Evolutionary conservation across 2,888 invertebrate genomes (phyloP), one percentile per base, ranked within the genome.

Genomic region (Leptinotarsa juncta): DNA sequence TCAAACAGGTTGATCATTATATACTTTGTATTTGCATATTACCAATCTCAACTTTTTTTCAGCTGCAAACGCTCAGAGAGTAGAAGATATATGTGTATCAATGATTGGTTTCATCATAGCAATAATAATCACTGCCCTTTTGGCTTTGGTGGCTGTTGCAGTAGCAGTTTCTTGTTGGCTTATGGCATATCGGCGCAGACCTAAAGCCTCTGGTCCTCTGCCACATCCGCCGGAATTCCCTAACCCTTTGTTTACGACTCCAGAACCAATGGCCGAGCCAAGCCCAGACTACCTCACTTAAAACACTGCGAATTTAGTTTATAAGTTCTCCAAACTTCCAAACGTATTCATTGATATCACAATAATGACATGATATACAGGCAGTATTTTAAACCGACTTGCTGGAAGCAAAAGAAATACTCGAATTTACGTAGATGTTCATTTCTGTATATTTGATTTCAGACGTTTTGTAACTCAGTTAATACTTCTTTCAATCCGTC

Each of bases 221-320:
- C 97, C 97, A 81, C 97, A 97, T 90, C 97, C 97, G 81, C 95
- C 97, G 79, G 97, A 97, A 89, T 97, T 97, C 90, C 97, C 97
- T 75, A 97, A 97, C 89, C 97, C 97, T 82, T 91, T 97, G 86
- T 97, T 97, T 90, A 93, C 95, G 79, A 94, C 94, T 81, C 93
- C 93, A 73, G 94, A 95, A 87, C 93, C 94, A 76, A 92, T 94
- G 86, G 93, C 94, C 78, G 94, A 95, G 88, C 95, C 95, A 81
- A 93, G 94, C 83, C 95, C 95, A 77, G 95, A 95, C 89, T 95
- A 95, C 90, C 91, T 91, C 88, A 91, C 91, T 86, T 91, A 88
- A 86, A 80, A 75, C 79, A 74, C 65, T 67, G 48, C 71, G 57
- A 65, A 70, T 67, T 49, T 51, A 51, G 51, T 67, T 51, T 50